Conservation (phyloP, 1,140 invertebrate species). For the Triops cancriformis region DNA sequence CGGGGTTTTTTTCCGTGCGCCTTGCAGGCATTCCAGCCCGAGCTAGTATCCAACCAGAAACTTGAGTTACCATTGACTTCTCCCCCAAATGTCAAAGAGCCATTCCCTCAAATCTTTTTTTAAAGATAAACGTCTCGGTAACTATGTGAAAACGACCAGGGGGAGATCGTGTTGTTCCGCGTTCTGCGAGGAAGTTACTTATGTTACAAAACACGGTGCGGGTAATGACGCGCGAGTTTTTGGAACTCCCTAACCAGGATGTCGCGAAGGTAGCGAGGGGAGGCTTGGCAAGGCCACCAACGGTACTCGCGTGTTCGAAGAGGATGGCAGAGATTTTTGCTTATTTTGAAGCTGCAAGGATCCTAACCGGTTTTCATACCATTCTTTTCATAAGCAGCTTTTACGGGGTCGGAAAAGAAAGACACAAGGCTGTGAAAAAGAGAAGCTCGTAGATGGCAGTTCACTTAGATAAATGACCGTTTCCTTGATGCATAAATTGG, state of each 20-base stretch:
- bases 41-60: not conserved
- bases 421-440: not conserved
- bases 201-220: not conserved
- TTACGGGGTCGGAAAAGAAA: not conserved
- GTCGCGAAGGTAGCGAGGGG: not conserved
- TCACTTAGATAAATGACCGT: not conserved
- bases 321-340: not conserved
- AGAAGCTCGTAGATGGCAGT: not conserved
- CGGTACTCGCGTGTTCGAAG: not conserved
- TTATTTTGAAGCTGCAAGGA: not conserved
- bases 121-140: no score
- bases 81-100: no score
- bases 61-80: not conserved
- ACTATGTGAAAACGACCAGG: no score
- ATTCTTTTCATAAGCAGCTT: not conserved
- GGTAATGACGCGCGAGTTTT: not conserved
- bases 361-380: not conserved
- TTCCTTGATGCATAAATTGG: not conserved
- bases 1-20: slow-evolving; percentile 7
- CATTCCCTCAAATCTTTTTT: no score
- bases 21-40: slow-evolving; percentile 6
- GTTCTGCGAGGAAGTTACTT: not conserved
- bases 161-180: no score
- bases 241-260: not conserved
- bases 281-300: slow-evolving; percentile 1